Evolutionary conservation across 2,113 vertebrate species (phyloP).

Genomic region (Bubo bubo): DNA sequence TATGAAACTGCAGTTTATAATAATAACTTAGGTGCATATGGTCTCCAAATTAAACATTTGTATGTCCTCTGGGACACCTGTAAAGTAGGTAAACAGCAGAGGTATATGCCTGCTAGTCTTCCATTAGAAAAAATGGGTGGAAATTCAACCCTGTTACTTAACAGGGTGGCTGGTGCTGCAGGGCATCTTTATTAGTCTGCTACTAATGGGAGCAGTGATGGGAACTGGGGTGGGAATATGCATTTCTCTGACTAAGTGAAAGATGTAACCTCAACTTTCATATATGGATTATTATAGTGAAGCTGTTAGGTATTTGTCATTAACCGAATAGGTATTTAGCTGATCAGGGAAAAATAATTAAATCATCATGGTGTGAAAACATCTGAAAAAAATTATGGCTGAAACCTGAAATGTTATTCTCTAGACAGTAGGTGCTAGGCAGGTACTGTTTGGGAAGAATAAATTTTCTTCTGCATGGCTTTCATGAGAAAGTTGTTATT

Average conservation of each 20-base stretch:
- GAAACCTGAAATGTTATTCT: background rate
- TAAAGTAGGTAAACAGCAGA: background rate
- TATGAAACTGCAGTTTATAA: background rate
- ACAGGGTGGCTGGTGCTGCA: background rate
- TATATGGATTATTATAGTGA: constrained; percentile 8
- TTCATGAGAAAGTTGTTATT: background rate
- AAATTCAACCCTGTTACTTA: background rate
- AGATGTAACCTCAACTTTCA: constrained; percentile 33
- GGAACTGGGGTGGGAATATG: background rate
- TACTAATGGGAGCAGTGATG: constrained; percentile 14
- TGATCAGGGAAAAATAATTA: constrained; percentile 36
- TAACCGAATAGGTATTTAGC: constrained; percentile 24
- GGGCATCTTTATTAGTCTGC: constrained; percentile 7
- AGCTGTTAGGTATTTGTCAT: constrained; percentile 44
- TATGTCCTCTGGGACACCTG: background rate
- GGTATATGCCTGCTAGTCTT: background rate
- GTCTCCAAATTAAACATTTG: background rate
- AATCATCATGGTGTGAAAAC: constrained; percentile 1
- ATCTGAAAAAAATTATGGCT: background rate
- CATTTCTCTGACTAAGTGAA: constrained; percentile 25
- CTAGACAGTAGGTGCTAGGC: background rate
- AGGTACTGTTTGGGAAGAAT: background rate
- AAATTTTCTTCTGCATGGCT: background rate
- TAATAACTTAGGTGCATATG: background rate
- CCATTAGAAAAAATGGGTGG: background rate